These are phyloP conservation scores for Odontesthes bonariensis DNA, from an alignment of 2,113 vertebrate species.

Conservation along the genomic window DNA sequence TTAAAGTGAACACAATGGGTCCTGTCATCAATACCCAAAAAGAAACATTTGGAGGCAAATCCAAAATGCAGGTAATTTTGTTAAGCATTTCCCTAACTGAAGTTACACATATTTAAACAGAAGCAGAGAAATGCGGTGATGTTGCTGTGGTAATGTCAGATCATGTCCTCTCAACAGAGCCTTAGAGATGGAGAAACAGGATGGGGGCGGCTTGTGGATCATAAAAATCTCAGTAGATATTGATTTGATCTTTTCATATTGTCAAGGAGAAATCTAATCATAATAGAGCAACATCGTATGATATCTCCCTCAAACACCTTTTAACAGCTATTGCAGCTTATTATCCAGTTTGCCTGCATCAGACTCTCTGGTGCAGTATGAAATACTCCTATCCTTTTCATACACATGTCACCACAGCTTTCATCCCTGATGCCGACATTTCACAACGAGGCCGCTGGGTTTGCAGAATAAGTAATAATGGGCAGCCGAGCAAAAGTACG, in stretches of 20 bases:
- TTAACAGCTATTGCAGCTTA: conserved; percentile 68
- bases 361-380: conserved; percentile 15
- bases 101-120: conserved; percentile 65
- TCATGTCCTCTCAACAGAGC: conserved; percentile 67
- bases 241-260: conserved; percentile 83
- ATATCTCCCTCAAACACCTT: conserved; percentile 76
- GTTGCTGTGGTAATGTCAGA: conserved; percentile 60
- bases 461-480: conserved; percentile 26
- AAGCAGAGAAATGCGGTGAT: conserved; percentile 43
- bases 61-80: conserved; percentile 60
- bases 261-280: conserved; percentile 80
- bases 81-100: conserved; percentile 62
- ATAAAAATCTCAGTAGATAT: conserved; percentile 82
- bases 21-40: conserved; percentile 75
- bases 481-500: conserved; percentile 27
- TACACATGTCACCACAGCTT: conserved; percentile 28
- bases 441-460: conserved; percentile 32
- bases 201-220: conserved; percentile 66
- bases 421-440: background rate
- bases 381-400: conserved; percentile 54
- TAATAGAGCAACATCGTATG: conserved; percentile 76
- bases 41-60: conserved; percentile 66
- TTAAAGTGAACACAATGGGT: conserved; percentile 79
- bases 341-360: conserved; percentile 66
- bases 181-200: conserved; percentile 29